Evolutionary conservation across 2,113 vertebrate genomes (phyloP).

Genomic region (Catagonus wagneri): DNA sequence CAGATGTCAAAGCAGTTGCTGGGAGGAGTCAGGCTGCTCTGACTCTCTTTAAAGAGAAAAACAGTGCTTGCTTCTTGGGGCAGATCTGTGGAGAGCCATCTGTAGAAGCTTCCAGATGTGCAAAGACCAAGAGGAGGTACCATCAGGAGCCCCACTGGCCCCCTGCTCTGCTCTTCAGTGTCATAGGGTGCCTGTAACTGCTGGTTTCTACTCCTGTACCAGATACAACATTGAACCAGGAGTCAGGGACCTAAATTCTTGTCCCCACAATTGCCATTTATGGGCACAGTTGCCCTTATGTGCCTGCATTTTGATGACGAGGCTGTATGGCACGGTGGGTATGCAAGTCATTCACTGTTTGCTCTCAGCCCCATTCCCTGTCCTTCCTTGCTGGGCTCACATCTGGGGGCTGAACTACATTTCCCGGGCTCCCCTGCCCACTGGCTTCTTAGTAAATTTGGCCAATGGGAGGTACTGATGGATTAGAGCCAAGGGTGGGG

Average conservation of each 20-base stretch:
- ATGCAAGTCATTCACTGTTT: not conserved
- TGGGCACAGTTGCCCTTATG: not conserved
- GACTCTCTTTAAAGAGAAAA: not conserved
- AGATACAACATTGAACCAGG: not conserved
- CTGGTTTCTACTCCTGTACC: not conserved
- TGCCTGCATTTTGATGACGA: not conserved
- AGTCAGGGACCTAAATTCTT: not conserved
- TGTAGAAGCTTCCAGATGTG: constrained; percentile 1
- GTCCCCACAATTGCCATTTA: not conserved
- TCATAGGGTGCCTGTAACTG: not conserved
- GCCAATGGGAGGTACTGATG: not conserved
- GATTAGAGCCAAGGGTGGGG: not conserved
- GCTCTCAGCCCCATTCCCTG: not conserved
- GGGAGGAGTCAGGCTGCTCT: not conserved
- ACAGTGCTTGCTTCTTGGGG: not conserved
- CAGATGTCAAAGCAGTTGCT: not conserved
- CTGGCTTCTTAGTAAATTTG: constrained; percentile 1
- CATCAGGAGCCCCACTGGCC: not conserved
- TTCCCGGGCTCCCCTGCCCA: not conserved
- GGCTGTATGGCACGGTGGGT: not conserved
- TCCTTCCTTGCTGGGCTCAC: not conserved
- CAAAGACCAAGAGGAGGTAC: not conserved
- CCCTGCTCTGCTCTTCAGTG: not conserved
- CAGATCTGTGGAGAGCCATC: not conserved
- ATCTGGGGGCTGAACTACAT: not conserved